Conservation (phyloP, 2,113 vertebrate species). For the Regulus satrapa region DNA sequence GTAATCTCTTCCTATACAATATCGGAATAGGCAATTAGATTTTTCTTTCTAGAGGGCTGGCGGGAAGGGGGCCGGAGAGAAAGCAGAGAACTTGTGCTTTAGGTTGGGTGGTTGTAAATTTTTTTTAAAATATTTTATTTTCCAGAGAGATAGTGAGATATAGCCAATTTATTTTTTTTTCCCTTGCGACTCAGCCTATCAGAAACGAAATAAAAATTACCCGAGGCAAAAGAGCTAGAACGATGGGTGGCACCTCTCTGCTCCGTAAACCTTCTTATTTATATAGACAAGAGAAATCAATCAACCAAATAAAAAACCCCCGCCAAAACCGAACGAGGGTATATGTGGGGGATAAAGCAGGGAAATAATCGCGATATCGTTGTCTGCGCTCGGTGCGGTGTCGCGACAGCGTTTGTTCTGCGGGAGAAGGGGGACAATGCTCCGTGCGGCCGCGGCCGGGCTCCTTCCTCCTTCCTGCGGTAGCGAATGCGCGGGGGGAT, state of each 20-base stretch:
- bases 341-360: neutral
- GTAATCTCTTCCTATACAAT: slow-evolving; percentile 46
- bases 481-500: neutral
- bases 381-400: neutral
- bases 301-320: neutral
- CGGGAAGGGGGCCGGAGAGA: neutral
- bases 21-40: slow-evolving; percentile 34
- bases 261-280: neutral
- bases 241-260: neutral
- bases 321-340: neutral
- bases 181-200: neutral
- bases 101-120: neutral
- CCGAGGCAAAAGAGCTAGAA: neutral
- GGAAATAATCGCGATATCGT: neutral
- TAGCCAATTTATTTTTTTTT: neutral
- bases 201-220: neutral
- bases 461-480: slow-evolving; percentile 38
- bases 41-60: slow-evolving; percentile 1
- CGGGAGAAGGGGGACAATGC: neutral
- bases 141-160: neutral
- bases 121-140: neutral
- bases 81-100: neutral
- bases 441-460: neutral
- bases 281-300: neutral
- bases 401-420: neutral